Conservation (phyloP, 2,888 invertebrate species). For the Drosophila imparisetae region DNA sequence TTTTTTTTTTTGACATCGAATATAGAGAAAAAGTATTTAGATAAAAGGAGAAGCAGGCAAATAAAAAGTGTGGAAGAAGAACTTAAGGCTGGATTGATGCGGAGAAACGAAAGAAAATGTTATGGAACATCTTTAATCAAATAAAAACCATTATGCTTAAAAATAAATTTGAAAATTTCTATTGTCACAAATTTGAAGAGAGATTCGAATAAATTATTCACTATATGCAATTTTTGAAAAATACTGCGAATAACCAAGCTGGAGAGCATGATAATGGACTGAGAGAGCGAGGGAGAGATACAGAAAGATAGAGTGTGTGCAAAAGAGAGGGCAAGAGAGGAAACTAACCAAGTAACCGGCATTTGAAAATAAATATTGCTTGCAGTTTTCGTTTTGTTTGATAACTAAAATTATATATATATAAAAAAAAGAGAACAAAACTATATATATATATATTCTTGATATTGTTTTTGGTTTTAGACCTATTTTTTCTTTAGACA, state of each 20-base stretch:
- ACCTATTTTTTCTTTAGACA: slow-evolving; percentile 35
- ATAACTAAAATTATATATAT: slow-evolving; percentile 23
- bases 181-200: slow-evolving; percentile 13
- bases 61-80: background rate
- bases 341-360: slow-evolving; percentile 54
- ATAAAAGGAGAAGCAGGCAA: background rate
- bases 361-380: slow-evolving; percentile 48
- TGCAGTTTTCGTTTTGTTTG: slow-evolving; percentile 52
- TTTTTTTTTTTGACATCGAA: background rate
- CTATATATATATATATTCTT: slow-evolving; percentile 61
- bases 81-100: background rate
- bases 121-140: slow-evolving; percentile 13
- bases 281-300: slow-evolving; percentile 37
- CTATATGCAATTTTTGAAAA: slow-evolving; percentile 9
- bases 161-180: background rate
- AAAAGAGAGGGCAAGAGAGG: slow-evolving; percentile 49
- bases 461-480: slow-evolving; percentile 38
- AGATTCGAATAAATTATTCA: slow-evolving; percentile 1
- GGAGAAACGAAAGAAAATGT: background rate
- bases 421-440: slow-evolving; percentile 24
- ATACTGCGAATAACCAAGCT: slow-evolving; percentile 8
- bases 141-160: slow-evolving; percentile 9
- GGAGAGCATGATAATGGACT: slow-evolving; percentile 22
- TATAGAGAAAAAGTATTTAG: background rate
- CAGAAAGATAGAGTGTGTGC: slow-evolving; percentile 20